Evolutionary conservation across 2,888 invertebrate genomes (phyloP).

Genomic region (Ptychoptera albimana): DNA sequence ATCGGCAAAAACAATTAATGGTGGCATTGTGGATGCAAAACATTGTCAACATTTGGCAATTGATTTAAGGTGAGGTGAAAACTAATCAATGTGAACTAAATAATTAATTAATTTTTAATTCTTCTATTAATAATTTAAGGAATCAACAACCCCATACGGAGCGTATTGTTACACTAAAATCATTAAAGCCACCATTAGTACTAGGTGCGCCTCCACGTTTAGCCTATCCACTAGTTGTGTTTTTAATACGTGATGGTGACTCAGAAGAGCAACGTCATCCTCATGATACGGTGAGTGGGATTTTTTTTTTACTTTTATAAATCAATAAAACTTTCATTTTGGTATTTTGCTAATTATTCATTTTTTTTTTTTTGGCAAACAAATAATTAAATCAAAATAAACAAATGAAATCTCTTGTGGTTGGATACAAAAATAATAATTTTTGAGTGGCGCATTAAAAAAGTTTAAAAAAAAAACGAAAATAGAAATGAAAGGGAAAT

Average conservation of each 20-base stretch:
- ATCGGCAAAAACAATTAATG: conserved; percentile 22
- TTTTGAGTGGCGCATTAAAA: no score
- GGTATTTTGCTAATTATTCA: no score
- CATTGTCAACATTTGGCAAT: conserved; percentile 15
- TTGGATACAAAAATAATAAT: no score
- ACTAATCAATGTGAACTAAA: background rate
- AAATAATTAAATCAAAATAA: no score
- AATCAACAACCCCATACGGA: conserved; percentile 47
- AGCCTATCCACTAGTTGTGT: conserved; percentile 62
- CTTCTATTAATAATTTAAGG: conserved; percentile 27
- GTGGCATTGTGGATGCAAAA: conserved; percentile 11
- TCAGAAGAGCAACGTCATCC: conserved; percentile 43
- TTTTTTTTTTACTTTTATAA: background rate
- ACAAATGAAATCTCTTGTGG: no score
- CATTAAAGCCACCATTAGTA: conserved; percentile 43
- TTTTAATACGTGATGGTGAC: conserved; percentile 45
- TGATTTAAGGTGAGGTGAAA: conserved; percentile 13
- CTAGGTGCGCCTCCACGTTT: conserved; percentile 57
- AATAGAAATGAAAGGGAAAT: no score
- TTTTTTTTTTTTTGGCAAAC: no score
- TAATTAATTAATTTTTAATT: background rate
- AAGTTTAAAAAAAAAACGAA: no score
- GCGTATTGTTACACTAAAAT: conserved; percentile 41
- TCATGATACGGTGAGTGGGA: conserved; percentile 51
- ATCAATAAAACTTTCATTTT: background rate